phyloP scores from a whole-genome alignment of 2,797 vertebrate species.

The Pantherophis alleghaniensis region DNA sequence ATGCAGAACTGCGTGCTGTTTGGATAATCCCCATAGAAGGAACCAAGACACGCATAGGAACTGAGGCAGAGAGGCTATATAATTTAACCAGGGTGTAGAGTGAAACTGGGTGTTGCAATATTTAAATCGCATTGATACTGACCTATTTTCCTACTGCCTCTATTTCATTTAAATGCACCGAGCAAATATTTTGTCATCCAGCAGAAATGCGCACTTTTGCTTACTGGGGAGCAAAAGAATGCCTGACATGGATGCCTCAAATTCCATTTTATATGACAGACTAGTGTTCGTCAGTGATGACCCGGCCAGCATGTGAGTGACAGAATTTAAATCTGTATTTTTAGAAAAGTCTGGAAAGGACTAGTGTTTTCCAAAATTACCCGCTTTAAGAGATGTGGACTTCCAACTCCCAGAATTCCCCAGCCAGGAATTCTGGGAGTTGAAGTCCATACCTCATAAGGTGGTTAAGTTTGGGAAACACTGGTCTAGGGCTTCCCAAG shows the following conservation, averaged over 20 bases:
- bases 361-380: not conserved
- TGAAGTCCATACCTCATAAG: not conserved
- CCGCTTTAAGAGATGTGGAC: not conserved
- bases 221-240: slow-evolving; percentile 1
- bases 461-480: not conserved
- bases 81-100: not conserved
- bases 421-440: not conserved
- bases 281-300: not conserved
- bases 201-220: not conserved
- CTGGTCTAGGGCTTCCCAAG: not conserved
- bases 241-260: not conserved
- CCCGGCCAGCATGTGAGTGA: not conserved
- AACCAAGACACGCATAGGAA: not conserved
- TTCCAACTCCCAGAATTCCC: not conserved
- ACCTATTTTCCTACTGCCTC: slow-evolving; percentile 40
- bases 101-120: slow-evolving; percentile 20
- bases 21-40: slow-evolving; percentile 12
- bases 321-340: not conserved
- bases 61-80: slow-evolving; percentile 22
- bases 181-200: slow-evolving; percentile 21
- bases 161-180: slow-evolving; percentile 11
- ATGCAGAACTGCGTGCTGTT: not conserved
- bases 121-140: slow-evolving; percentile 21
- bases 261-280: not conserved
- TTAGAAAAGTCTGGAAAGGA: not conserved